A percentile compares a stretch with the other conserved stretches of the same genome.
Evolutionary conservation across 2,888 invertebrate species (phyloP).

Genomic region (Ischnus inquisitorius): DNA sequence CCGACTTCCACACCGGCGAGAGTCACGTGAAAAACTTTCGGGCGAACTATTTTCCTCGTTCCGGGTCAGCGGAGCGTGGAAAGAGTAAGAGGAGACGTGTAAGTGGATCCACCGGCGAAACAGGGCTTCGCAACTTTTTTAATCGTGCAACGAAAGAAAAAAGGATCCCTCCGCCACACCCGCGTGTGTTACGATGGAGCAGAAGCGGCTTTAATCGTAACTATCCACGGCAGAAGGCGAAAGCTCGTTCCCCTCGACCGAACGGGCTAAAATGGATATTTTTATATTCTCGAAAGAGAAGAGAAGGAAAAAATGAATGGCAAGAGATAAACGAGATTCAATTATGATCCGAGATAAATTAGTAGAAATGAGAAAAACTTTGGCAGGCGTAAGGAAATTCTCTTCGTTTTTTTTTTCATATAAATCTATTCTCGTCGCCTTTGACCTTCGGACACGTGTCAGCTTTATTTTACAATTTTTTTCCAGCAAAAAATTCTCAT

Average conservation of each 20-base stretch:
- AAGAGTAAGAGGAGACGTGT: conserved; percentile 7
- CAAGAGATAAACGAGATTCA: neutral
- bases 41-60: conserved; percentile 60
- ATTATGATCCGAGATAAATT: neutral
- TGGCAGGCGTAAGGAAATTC: neutral
- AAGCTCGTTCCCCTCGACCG: neutral
- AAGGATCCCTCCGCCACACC: neutral
- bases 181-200: conserved; percentile 7
- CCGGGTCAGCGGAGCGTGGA: conserved; percentile 49
- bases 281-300: neutral
- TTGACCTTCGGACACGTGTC: no score
- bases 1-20: neutral
- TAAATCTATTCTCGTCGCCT: neutral
- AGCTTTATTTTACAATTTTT: no score
- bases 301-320: no score
- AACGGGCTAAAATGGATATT: neutral
- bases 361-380: neutral
- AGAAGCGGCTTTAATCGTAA: conserved; percentile 16
- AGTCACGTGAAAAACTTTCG: conserved; percentile 44
- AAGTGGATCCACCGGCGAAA: conserved; percentile 25
- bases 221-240: neutral
- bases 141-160: conserved; percentile 57
- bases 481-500: no score
- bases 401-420: neutral
- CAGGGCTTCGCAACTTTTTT: conserved; percentile 60